These are phyloP conservation scores for Ochropleura plecta DNA, from an alignment of 2,888 invertebrate genomes.

Conservation along the genomic window DNA sequence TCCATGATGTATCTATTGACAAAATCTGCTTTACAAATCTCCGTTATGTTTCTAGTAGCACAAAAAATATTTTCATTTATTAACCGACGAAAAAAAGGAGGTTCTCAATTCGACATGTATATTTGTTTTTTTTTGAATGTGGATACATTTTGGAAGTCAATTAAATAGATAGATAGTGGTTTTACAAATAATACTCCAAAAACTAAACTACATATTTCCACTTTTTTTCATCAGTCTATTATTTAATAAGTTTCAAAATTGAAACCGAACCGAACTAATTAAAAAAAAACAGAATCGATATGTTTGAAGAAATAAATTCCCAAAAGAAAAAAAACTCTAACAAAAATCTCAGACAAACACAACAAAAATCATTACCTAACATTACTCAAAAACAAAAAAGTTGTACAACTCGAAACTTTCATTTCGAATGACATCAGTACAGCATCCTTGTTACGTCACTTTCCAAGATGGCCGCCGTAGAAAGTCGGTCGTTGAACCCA, in stretches of 20 bases:
- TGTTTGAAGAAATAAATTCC: not conserved
- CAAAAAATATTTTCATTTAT: not conserved
- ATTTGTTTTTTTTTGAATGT: too few relatives aligned
- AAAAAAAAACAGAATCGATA: not conserved
- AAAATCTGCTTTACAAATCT: not conserved
- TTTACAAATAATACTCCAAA: not conserved
- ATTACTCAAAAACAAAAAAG: slow-evolving; percentile 48
- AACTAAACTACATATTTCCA: not conserved
- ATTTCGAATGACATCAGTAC: slow-evolving; percentile 75
- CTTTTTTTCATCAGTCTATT: not conserved
- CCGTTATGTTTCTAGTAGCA: not conserved
- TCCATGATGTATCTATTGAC: not conserved
- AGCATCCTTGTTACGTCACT: slow-evolving; percentile 79
- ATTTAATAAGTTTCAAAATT: not conserved
- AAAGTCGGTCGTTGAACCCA: slow-evolving; percentile 81
- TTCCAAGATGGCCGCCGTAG: slow-evolving; percentile 73
- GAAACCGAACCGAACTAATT: not conserved
- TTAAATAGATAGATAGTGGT: not conserved
- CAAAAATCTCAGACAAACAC: not conserved
- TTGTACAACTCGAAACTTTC: slow-evolving; percentile 66
- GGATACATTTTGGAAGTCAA: not conserved
- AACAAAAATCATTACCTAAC: slow-evolving; percentile 41
- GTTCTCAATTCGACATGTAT: too few relatives aligned
- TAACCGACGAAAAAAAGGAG: too few relatives aligned
- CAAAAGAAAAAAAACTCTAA: not conserved